phyloP scores from a whole-genome alignment of 1,140 invertebrate species.

The Linepithema humile region DNA sequence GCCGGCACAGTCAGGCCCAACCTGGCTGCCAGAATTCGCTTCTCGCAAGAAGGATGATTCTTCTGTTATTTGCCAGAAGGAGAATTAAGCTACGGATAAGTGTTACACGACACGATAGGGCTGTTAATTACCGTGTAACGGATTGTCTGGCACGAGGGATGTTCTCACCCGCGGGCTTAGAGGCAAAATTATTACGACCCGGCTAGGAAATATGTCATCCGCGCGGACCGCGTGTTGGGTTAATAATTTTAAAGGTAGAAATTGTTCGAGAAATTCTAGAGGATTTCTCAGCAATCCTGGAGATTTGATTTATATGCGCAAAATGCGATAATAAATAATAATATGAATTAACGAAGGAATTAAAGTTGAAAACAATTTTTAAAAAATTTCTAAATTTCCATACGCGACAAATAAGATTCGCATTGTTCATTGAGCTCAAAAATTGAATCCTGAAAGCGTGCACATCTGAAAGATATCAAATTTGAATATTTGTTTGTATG shows the following conservation, averaged over 20 bases:
- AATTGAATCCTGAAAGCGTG: not conserved
- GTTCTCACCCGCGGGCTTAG: not conserved
- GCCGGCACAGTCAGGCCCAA: not conserved
- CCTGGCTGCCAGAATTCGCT: slow-evolving; percentile 1
- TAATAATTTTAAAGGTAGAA: not conserved
- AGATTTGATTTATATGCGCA: not conserved
- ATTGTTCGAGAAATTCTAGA: not conserved
- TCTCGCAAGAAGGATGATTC: slow-evolving; percentile 8
- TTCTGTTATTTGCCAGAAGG: slow-evolving; percentile 27
- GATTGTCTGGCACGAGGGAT: slow-evolving; percentile 12
- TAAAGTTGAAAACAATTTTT: no score
- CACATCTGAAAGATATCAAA: not conserved
- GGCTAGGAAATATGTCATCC: not conserved
- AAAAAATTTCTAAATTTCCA: not conserved
- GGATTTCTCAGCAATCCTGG: not conserved
- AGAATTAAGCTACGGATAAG: slow-evolving; percentile 29
- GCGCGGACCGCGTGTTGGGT: not conserved
- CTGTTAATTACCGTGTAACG: slow-evolving; percentile 44
- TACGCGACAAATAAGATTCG: not conserved
- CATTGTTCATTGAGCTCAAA: not conserved
- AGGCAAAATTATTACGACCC: slow-evolving; percentile 33
- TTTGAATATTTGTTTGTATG: slow-evolving; percentile 20
- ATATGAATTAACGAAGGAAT: no score
- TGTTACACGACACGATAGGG: slow-evolving; percentile 47
- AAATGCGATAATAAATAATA: not conserved